Evolutionary conservation across 2,888 invertebrate genomes (phyloP), one percentile per base, ranked within the genome.

Genomic region (Cryptocheilus praepositus): DNA sequence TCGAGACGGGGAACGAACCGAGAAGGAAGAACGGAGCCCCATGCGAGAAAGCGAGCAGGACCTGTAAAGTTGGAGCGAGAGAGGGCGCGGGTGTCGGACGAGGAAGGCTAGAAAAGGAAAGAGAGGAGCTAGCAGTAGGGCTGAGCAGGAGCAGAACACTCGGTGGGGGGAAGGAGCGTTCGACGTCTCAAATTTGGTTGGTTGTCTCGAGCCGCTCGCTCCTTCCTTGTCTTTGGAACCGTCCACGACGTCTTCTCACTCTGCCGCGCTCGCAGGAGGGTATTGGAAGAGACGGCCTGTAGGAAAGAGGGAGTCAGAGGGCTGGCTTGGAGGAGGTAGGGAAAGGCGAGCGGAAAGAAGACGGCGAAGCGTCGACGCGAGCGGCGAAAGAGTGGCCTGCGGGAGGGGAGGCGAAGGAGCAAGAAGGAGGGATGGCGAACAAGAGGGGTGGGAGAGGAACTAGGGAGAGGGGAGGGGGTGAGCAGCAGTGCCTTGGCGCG

Each of bases 131-230:
- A 36, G 36, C 36, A 36, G 36, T 36, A 36, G 36, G 36, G 36
- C 7, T 11, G 64, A 68, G 58, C 55, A 57, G 69, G 70, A 66
- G 70, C 44, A 55, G 8, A 54, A 28, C 61, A 18, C 62, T 63
- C 67, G 74, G 75, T 67, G 76, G 74, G 71, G 79, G 73, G 64
- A 79, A 81, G 77, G 74, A 75, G 76, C 61, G 70, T 78, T 78
- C 78, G 80, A 79, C 80, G 81, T 83, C 85, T 87, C 84, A 87
- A 87, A 87, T 87, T 87, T 87, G 87, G 87, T 87, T 87, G 87
- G 87, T 78, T 83, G 84, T 84, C 83, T 84, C 79, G 81, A 77
- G 79, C 74, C 77, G 74, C 70, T 72, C 54, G 21, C 61, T 45
- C 62, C 63, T 7, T 36, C 36, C 36, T 36, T 11, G 36, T 36